A percentile compares a stretch with the other conserved stretches of the same genome.
phyloP scores from a whole-genome alignment of 2,888 invertebrate genomes.

The Ferdinandea cuprea region DNA sequence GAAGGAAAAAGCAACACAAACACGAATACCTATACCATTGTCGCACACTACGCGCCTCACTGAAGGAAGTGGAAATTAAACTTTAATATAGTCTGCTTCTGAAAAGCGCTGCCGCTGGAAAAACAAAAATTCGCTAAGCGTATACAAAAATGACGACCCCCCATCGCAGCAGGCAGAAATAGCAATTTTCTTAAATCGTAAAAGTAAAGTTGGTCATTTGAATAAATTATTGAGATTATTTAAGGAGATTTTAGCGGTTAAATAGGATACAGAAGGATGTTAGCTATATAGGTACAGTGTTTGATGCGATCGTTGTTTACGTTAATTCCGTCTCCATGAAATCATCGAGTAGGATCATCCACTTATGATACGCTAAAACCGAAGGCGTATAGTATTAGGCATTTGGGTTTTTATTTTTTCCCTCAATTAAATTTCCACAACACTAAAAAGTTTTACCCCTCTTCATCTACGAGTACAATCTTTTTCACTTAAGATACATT shows the following conservation, averaged over 20 bases:
- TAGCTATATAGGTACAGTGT: slow-evolving; percentile 8
- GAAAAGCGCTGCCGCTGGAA: slow-evolving; percentile 8
- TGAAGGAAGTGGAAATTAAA: slow-evolving; percentile 61
- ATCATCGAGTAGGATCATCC: slow-evolving; percentile 47
- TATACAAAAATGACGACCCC: neutral
- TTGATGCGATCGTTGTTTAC: slow-evolving; percentile 32
- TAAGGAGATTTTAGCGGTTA: slow-evolving; percentile 59
- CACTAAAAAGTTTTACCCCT: slow-evolving; percentile 32
- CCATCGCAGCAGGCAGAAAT: slow-evolving; percentile 40
- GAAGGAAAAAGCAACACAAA: neutral
- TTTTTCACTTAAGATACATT: slow-evolving; percentile 8
- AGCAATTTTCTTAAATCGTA: slow-evolving; percentile 68
- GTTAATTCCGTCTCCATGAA: slow-evolving; percentile 27
- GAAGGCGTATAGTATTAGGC: neutral
- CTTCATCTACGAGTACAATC: too few relatives aligned
- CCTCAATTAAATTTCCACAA: slow-evolving; percentile 40
- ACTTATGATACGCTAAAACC: slow-evolving; percentile 1
- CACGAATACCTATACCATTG: too few relatives aligned
- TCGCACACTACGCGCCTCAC: slow-evolving; percentile 20
- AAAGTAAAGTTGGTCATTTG: slow-evolving; percentile 71
- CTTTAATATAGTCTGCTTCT: slow-evolving; percentile 49
- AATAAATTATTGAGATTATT: slow-evolving; percentile 72
- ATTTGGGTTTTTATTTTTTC: slow-evolving; percentile 5
- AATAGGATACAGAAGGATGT: slow-evolving; percentile 45
- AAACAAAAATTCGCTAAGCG: slow-evolving; percentile 2